Percentiles rank a stretch among this genome's conserved stretches.
phyloP scores from a whole-genome alignment of 2,888 invertebrate genomes.

The Hemicrepidius hirtus region DNA sequence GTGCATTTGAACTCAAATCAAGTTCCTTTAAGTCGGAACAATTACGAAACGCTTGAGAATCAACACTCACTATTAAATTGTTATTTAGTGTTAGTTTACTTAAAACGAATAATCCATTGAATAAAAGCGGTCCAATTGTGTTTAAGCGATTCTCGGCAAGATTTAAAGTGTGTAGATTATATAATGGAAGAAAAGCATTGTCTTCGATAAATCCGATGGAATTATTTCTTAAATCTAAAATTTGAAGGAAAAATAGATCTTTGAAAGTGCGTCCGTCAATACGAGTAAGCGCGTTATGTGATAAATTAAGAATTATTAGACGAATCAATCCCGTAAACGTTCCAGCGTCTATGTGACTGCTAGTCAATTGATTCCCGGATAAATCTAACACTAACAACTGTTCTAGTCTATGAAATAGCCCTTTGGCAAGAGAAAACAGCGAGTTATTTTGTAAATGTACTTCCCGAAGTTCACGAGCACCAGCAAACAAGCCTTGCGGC shows the following conservation, averaged over 20 bases:
- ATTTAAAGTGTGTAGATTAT: conserved; percentile 92
- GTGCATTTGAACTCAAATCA: conserved; percentile 90
- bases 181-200: conserved; percentile 89
- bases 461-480: conserved; percentile 87
- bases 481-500: conserved; percentile 88
- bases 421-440: conserved; percentile 86
- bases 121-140: conserved; percentile 86
- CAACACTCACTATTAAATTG: conserved; percentile 86
- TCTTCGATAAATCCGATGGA: conserved; percentile 92
- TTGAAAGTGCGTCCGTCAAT: conserved; percentile 90
- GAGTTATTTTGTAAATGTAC: conserved; percentile 90
- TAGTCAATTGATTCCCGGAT: conserved; percentile 89
- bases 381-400: conserved; percentile 89
- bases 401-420: conserved; percentile 88
- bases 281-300: conserved; percentile 89
- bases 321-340: conserved; percentile 91
- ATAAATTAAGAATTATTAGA: conserved; percentile 88
- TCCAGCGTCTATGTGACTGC: conserved; percentile 88
- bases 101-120: conserved; percentile 88
- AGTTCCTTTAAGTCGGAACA: conserved; percentile 92
- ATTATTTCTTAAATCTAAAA: conserved; percentile 89
- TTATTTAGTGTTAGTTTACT: conserved; percentile 90
- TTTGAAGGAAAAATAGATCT: conserved; percentile 90
- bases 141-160: conserved; percentile 91
- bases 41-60: conserved; percentile 89